Evolutionary conservation across 2,888 invertebrate genomes (phyloP).

Genomic region (Troides oblongomaculatus): DNA sequence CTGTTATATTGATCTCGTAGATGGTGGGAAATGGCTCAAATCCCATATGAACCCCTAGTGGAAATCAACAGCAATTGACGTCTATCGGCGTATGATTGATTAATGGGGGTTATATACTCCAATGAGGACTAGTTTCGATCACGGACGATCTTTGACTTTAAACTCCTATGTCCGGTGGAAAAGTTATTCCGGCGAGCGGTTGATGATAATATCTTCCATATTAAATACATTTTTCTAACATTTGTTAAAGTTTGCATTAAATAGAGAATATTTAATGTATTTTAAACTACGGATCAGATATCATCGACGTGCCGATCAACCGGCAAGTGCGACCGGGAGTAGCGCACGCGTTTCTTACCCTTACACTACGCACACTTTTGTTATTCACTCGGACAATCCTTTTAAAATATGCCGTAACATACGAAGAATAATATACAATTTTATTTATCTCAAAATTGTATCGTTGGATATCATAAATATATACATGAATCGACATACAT

Average conservation of each 20-base stretch:
- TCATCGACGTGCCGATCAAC: constrained; percentile 11
- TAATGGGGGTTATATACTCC: no score
- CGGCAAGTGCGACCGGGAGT: constrained; percentile 17
- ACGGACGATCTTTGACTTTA: no score
- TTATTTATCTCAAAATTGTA: not conserved
- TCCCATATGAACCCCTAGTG: no score
- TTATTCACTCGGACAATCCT: constrained; percentile 2
- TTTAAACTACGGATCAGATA: constrained; percentile 7
- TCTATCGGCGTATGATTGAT: no score
- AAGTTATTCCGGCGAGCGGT: not conserved
- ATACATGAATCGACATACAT: not conserved
- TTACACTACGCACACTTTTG: constrained; percentile 1
- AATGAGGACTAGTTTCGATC: no score
- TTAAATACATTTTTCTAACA: no score
- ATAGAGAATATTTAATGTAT: not conserved
- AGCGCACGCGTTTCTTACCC: constrained; percentile 22
- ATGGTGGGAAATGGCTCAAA: no score
- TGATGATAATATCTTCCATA: no score
- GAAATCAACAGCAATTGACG: no score
- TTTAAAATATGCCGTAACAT: not conserved
- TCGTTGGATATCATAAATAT: not conserved
- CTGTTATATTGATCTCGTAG: no score
- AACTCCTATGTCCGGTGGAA: no score
- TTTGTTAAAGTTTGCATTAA: not conserved
- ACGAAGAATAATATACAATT: not conserved